These are phyloP conservation scores for Ylistrum balloti DNA, from an alignment of 1,140 invertebrate species.

Conservation along the genomic window DNA sequence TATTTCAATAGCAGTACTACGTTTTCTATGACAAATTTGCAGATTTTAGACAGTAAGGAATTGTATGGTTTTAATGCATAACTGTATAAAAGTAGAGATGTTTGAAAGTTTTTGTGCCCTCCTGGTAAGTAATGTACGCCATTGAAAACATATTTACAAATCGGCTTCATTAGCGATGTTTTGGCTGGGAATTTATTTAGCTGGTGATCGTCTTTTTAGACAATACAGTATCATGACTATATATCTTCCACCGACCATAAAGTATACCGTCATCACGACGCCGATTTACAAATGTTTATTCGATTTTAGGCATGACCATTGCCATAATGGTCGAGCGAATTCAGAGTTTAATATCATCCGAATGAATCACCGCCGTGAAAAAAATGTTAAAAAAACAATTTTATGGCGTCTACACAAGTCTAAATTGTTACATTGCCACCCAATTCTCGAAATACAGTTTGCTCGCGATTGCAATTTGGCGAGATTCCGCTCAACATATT, in stretches of 20 bases:
- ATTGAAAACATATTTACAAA: too few relatives aligned
- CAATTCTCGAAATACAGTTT: not conserved
- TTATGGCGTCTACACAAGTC: not conserved
- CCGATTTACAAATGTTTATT: not conserved
- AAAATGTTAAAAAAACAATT: not conserved
- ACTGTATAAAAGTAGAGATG: too few relatives aligned
- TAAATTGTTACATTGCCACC: conserved; percentile 10
- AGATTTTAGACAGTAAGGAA: too few relatives aligned
- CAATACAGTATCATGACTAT: not conserved
- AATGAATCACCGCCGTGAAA: not conserved
- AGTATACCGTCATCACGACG: not conserved
- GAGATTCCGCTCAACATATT: not conserved
- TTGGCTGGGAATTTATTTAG: not conserved
- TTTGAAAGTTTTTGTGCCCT: too few relatives aligned
- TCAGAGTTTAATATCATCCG: not conserved
- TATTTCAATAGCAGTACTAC: too few relatives aligned
- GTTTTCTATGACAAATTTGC: too few relatives aligned
- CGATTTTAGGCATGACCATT: not conserved
- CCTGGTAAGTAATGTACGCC: too few relatives aligned
- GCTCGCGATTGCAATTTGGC: not conserved
- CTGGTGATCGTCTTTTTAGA: not conserved
- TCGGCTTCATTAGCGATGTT: not conserved
- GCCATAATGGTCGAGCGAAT: not conserved
- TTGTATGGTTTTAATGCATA: too few relatives aligned
- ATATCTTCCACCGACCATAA: not conserved